phyloP scores from a whole-genome alignment of 2,113 vertebrate species.

The Cairina moschata region DNA sequence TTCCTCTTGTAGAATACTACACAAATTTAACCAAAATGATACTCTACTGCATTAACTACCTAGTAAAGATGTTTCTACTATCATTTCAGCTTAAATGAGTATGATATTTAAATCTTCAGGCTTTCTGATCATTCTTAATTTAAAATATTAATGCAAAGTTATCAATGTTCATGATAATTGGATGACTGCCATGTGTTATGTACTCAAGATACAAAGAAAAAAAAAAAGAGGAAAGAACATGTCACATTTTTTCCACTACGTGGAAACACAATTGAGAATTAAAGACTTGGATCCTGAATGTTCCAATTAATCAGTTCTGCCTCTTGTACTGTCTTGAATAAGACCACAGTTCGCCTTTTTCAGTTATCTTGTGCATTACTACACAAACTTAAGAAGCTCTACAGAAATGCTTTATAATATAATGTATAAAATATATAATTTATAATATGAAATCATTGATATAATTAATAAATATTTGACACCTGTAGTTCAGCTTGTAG shows the following conservation, averaged over 20 bases:
- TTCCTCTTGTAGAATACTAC: neutral
- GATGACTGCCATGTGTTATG: neutral
- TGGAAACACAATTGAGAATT: neutral
- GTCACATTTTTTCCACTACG: neutral
- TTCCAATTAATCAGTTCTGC: neutral
- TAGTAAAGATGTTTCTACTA: neutral
- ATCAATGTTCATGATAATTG: neutral
- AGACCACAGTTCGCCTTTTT: neutral
- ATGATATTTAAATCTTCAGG: neutral
- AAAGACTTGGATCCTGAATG: neutral
- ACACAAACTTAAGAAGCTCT: neutral
- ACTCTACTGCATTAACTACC: neutral
- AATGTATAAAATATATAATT: neutral
- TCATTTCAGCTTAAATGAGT: neutral
- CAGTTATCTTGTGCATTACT: neutral
- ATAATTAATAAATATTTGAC: neutral
- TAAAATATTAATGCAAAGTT: neutral
- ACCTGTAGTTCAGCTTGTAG: neutral
- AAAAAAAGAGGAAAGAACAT: neutral
- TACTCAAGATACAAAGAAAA: accelerated
- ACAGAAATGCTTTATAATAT: neutral
- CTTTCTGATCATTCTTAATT: neutral
- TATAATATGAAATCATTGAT: neutral
- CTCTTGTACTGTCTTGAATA: neutral
- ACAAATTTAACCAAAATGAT: neutral